Base-by-base conservation (phyloP, 2,797 vertebrate genomes). In the Rhadinocentrus ornatus region DNA sequence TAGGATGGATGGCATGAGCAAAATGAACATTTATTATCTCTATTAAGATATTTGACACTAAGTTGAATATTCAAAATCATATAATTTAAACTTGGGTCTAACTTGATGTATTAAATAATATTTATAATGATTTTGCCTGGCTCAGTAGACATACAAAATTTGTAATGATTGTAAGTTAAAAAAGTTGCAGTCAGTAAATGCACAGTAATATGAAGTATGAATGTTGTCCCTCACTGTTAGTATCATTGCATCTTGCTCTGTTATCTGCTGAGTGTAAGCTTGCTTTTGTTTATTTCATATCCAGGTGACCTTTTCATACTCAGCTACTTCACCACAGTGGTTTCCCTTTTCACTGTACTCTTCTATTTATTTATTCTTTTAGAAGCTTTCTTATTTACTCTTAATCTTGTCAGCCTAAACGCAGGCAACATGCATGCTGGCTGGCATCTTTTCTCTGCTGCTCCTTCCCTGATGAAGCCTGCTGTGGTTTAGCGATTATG, bases 271-370 rank as follows among this genome's bases (percentile, higher is more conserved):
- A 84, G 83, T 92, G 75, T 84, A 81, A 87, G 76, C 81, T 78
- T 88, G 79, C 84, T 90, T 87, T 85, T 69, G 67, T 84, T 87
- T 71, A 71, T 84, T 88, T 84, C 79, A 83, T 85, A 87, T 85
- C 61, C 87, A 84, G 75, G 88, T 93, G 91, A 93, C 92, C 91
- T 93, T 92, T 92, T 89, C 82, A 61, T 73, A 78, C 78, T 84
- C 78, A 39, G 73, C 57, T 13, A 66, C 80, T 75, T 82, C 85
- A 83, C 84, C 78, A 73, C 73, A 78, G 78, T 59, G n/a, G 50
- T 66, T 69, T 54, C 1, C 1, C 58, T 32, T 20, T 80, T 61
- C 73, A 79, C 58, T 73, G 18, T 46, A 46, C 41, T 46, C 20
- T 18, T 46, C 8, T 46, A 46, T 46, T 46, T 46, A 15, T 46